Evolutionary conservation across 2,888 invertebrate genomes (phyloP).

Genomic region (Brenthis hecate): DNA sequence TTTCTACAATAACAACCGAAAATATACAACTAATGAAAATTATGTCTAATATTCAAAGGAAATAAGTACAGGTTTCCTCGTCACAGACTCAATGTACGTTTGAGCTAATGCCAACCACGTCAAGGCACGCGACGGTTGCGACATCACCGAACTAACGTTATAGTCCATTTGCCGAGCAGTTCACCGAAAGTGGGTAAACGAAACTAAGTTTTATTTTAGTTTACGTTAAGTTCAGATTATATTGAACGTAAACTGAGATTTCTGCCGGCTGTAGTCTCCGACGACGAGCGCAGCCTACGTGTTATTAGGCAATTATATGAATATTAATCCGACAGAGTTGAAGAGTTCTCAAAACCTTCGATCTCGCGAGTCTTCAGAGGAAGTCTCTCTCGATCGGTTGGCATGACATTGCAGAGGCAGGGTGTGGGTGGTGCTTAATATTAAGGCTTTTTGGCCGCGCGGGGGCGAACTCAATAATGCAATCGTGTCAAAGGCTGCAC

Average conservation of each 20-base stretch:
- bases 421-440: constrained; percentile 69
- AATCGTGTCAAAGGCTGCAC: constrained; percentile 65
- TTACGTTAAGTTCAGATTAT: constrained; percentile 46
- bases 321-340: constrained; percentile 51
- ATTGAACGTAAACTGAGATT: constrained; percentile 34
- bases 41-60: constrained; percentile 37
- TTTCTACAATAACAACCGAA: constrained; percentile 25
- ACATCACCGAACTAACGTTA: constrained; percentile 52
- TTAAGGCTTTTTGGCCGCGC: constrained; percentile 58
- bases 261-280: constrained; percentile 59
- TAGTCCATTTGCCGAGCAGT: constrained; percentile 60
- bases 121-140: constrained; percentile 73
- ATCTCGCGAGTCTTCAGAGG: constrained; percentile 28
- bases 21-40: constrained; percentile 36
- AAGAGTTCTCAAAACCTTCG: constrained; percentile 42
- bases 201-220: constrained; percentile 42
- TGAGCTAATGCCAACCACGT: constrained; percentile 45
- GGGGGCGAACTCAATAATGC: constrained; percentile 65
- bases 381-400: constrained; percentile 45
- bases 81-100: constrained; percentile 30
- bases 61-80: constrained; percentile 50
- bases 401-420: constrained; percentile 56
- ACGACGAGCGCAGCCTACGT: constrained; percentile 65
- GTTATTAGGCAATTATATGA: constrained; percentile 65
- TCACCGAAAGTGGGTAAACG: constrained; percentile 38